These are phyloP conservation scores for Embiotoca jacksoni DNA, from an alignment of 2,113 vertebrate genomes.

Conservation along the genomic window DNA sequence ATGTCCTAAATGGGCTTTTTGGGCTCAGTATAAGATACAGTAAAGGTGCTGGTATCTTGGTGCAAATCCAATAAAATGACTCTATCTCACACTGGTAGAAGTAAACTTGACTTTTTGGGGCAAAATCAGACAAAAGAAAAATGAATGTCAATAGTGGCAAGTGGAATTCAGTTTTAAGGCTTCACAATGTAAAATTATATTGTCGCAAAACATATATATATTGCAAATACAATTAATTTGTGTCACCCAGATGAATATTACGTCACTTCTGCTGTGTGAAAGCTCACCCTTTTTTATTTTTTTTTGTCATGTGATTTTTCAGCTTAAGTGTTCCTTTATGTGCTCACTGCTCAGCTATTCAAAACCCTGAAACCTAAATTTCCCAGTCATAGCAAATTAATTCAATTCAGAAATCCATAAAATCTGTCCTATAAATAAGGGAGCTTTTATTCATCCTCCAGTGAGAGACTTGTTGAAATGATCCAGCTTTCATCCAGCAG, in stretches of 20 bases:
- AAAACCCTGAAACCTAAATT: slow-evolving; percentile 25
- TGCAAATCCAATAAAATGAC: slow-evolving; percentile 1
- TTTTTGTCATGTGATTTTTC: no score
- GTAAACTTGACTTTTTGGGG: background rate
- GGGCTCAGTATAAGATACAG: background rate
- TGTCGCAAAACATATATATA: background rate
- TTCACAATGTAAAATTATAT: background rate
- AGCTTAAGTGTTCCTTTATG: background rate
- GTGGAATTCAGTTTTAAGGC: background rate
- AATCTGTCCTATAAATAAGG: slow-evolving; percentile 53
- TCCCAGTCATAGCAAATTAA: slow-evolving; percentile 46
- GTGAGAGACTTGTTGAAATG: slow-evolving; percentile 49
- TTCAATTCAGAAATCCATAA: slow-evolving; percentile 63
- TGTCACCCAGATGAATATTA: background rate
- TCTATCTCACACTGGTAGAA: background rate
- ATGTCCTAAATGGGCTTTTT: slow-evolving; percentile 13
- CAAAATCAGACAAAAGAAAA: background rate
- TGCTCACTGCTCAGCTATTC: slow-evolving; percentile 16
- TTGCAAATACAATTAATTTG: background rate
- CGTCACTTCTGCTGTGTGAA: background rate
- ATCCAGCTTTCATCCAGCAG: slow-evolving; percentile 14
- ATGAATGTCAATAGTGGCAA: background rate
- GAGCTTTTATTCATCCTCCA: slow-evolving; percentile 39
- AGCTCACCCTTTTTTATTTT: no score
- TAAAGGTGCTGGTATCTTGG: background rate